phyloP scores from a whole-genome alignment of 2,113 vertebrate genomes.

The Otis tarda region DNA sequence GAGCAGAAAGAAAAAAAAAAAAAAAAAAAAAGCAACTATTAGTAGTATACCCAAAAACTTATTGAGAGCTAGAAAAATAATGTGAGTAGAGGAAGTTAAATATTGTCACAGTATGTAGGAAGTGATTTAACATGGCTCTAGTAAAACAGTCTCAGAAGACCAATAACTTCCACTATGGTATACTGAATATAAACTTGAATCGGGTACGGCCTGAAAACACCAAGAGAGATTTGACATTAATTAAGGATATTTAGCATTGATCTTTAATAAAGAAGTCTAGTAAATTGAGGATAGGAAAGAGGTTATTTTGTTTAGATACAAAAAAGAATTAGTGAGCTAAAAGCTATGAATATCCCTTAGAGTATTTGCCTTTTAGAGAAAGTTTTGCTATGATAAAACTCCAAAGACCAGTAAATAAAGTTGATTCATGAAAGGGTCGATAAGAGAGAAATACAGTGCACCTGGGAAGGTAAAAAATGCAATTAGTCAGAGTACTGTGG shows the following conservation, averaged over 20 bases:
- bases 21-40: not conserved
- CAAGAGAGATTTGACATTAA: not conserved
- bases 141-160: not conserved
- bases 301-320: not conserved
- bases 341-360: not conserved
- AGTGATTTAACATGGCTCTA: not conserved
- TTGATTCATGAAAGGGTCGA: not conserved
- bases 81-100: not conserved
- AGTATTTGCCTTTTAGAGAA: not conserved
- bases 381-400: not conserved
- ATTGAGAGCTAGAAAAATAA: not conserved
- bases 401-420: not conserved
- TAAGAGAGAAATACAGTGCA: not conserved
- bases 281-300: not conserved
- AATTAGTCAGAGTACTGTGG: not conserved
- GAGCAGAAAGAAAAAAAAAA: not conserved
- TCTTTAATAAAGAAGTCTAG: not conserved
- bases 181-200: not conserved
- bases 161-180: not conserved
- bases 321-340: not conserved
- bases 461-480: not conserved
- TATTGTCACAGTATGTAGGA: not conserved
- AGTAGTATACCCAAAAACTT: not conserved
- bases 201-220: not conserved
- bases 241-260: not conserved